A percentile compares a stretch with the other conserved stretches of the same genome.
These are phyloP conservation scores for Lordiphosa fenestrarum DNA, from an alignment of 2,888 invertebrate genomes.

Conservation along the genomic window DNA sequence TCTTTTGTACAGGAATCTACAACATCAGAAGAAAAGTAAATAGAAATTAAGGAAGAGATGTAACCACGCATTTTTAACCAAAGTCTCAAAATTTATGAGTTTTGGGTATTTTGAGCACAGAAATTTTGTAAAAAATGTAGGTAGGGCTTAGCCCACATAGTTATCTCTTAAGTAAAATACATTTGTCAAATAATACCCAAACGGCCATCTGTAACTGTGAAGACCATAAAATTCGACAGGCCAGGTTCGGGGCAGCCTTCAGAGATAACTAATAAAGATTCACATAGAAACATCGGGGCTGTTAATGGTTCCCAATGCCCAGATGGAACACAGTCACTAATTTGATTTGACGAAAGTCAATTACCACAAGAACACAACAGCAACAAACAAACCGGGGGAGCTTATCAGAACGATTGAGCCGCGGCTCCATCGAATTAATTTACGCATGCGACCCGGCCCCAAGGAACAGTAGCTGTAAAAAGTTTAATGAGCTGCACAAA, in stretches of 20 bases:
- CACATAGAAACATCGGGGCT: slow-evolving; percentile 21
- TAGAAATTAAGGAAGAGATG: no score
- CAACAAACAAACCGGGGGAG: slow-evolving; percentile 2
- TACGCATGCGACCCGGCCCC: slow-evolving; percentile 13
- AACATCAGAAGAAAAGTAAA: no score
- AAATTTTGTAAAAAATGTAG: neutral
- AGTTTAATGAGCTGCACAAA: slow-evolving; percentile 51
- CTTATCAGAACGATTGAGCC: slow-evolving; percentile 50
- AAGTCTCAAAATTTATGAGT: no score
- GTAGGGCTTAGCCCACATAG: neutral
- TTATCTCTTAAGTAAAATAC: neutral
- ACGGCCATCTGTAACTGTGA: slow-evolving; percentile 40
- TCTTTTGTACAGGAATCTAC: no score
- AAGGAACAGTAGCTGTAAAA: slow-evolving; percentile 67
- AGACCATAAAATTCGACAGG: slow-evolving; percentile 31
- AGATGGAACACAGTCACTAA: slow-evolving; percentile 44
- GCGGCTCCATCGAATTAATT: slow-evolving; percentile 56
- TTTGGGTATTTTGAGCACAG: no score
- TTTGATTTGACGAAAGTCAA: slow-evolving; percentile 62
- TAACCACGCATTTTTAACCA: no score
- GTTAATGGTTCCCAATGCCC: slow-evolving; percentile 14
- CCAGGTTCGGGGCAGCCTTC: slow-evolving; percentile 12
- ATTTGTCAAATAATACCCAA: neutral
- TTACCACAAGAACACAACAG: slow-evolving; percentile 37
- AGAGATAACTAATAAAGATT: slow-evolving; percentile 42